These are phyloP conservation scores for Heliconius congener DNA, from an alignment of 1,140 invertebrate species.

Conservation along the genomic window DNA sequence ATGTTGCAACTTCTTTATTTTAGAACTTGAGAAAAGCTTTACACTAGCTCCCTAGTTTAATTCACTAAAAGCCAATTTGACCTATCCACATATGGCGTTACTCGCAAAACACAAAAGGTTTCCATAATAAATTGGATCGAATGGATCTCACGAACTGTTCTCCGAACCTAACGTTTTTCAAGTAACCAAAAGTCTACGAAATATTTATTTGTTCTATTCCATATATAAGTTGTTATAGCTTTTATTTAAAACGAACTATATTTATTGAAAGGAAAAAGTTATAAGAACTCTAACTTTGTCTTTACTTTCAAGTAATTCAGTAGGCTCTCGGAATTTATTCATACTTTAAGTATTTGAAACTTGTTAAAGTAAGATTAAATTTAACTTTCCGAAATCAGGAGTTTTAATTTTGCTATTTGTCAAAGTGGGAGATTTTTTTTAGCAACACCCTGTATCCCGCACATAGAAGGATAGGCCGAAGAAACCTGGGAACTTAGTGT, in stretches of 20 bases:
- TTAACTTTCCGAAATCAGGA: too few relatives aligned
- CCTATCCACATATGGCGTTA: neutral
- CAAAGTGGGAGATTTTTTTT: too few relatives aligned
- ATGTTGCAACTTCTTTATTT: slow-evolving; percentile 9
- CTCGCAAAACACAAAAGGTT: neutral
- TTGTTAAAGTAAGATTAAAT: too few relatives aligned
- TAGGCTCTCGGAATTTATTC: neutral
- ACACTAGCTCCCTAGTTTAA: neutral
- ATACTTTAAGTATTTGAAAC: too few relatives aligned
- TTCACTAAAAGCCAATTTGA: slow-evolving; percentile 4
- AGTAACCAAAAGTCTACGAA: neutral
- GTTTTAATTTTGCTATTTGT: too few relatives aligned
- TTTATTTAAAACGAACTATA: neutral
- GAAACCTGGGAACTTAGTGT: too few relatives aligned
- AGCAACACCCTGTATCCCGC: too few relatives aligned
- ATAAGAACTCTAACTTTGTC: neutral
- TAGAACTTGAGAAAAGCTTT: neutral
- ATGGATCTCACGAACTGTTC: neutral
- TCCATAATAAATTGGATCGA: neutral
- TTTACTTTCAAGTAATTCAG: neutral
- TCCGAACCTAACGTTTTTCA: neutral
- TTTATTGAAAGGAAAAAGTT: slow-evolving; percentile 3
- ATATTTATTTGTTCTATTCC: neutral
- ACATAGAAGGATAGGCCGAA: too few relatives aligned
- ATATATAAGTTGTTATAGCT: neutral